Evolutionary conservation across 2,888 invertebrate genomes (phyloP).

Genomic region (Phyllotreta striolata): DNA sequence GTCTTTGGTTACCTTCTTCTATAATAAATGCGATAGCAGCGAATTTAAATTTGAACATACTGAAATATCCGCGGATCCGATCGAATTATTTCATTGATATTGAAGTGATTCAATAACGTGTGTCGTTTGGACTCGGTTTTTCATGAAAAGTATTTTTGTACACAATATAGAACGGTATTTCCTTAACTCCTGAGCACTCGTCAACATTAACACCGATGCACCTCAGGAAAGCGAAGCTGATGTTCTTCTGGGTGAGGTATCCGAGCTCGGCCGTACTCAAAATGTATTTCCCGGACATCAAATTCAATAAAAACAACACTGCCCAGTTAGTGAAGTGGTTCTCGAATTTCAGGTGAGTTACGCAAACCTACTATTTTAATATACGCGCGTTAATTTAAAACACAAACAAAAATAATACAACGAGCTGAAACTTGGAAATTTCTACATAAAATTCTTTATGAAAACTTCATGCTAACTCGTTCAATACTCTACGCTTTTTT

Average conservation of each 20-base stretch:
- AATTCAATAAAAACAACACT: slow-evolving; percentile 99
- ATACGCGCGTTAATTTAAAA: too few species aligned
- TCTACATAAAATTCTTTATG: slow-evolving; percentile 39
- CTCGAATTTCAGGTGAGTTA: slow-evolving; percentile 97
- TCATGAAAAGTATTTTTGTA: slow-evolving; percentile 38
- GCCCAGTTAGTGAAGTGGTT: slow-evolving; percentile 99
- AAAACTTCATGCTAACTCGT: slow-evolving; percentile 42
- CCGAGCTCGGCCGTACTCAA: slow-evolving; percentile 99
- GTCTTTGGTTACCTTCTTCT: background rate
- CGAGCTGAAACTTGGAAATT: background rate
- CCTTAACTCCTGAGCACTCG: slow-evolving; percentile 90
- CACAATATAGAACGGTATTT: slow-evolving; percentile 61
- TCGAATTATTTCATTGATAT: too few species aligned
- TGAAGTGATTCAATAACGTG: too few species aligned
- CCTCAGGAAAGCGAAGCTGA: slow-evolving; percentile 99
- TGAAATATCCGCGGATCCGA: too few species aligned
- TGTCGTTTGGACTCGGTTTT: background rate
- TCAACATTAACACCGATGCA: slow-evolving; percentile 99
- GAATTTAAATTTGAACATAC: too few species aligned
- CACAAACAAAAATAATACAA: background rate
- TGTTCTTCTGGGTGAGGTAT: slow-evolving; percentile 99
- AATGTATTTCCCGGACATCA: slow-evolving; percentile 99
- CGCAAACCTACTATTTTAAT: background rate
- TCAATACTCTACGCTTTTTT: slow-evolving; percentile 46
- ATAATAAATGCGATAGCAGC: too few species aligned